A percentile compares a stretch with the other conserved stretches of the same genome.
phyloP scores from a whole-genome alignment of 2,113 vertebrate genomes.

The Falco punctatus region DNA sequence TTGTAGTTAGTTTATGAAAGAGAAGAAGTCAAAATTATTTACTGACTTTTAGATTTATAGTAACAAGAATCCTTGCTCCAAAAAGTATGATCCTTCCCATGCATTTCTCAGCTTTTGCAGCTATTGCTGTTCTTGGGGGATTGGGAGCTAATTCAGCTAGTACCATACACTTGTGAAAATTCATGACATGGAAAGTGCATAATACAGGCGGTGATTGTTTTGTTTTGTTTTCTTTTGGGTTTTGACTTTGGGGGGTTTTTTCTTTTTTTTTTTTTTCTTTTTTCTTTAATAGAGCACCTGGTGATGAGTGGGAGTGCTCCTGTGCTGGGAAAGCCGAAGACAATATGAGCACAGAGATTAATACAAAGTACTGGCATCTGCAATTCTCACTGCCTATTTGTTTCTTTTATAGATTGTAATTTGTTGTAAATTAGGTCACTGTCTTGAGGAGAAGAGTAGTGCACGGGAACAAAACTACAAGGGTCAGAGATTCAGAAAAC shows the following conservation, averaged over 20 bases:
- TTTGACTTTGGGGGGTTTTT: not conserved
- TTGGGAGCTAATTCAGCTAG: not conserved
- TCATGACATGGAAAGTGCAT: not conserved
- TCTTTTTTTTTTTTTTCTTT: not conserved
- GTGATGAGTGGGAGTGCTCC: rapidly evolving
- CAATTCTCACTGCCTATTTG: not conserved
- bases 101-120: not conserved
- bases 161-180: not conserved
- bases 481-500: not conserved
- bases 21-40: not conserved
- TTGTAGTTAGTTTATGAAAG: not conserved
- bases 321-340: not conserved
- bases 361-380: not conserved
- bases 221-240: not conserved
- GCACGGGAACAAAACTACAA: not conserved
- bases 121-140: not conserved
- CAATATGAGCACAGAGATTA: not conserved
- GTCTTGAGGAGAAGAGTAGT: not conserved
- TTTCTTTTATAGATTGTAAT: not conserved
- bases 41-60: not conserved
- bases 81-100: not conserved
- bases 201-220: not conserved
- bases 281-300: not conserved
- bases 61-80: not conserved
- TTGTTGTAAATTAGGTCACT: not conserved